Percentiles rank a stretch among this genome's conserved stretches.
phyloP scores from a whole-genome alignment of 92 coral and sea anemone species.

The Epizoanthus illoricatus region DNA sequence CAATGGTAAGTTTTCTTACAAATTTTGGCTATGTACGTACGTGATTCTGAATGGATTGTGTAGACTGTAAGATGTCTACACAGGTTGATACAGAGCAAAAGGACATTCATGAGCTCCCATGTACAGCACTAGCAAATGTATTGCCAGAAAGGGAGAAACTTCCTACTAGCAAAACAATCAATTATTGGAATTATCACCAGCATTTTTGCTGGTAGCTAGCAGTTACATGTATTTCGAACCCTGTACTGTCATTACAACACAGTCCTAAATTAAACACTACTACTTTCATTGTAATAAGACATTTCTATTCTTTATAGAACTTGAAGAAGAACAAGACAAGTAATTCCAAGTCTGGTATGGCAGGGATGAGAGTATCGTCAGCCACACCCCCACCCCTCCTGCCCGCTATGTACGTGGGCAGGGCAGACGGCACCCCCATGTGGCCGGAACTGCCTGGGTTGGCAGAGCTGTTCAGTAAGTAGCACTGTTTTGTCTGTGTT shows the following conservation, averaged over 20 bases:
- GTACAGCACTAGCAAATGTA: too few relatives aligned
- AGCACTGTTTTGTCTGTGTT: neutral
- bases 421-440: constrained; percentile 8
- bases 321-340: constrained; percentile 47
- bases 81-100: too few relatives aligned
- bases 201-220: too few relatives aligned
- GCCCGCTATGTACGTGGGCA: constrained; percentile 6
- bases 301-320: constrained; percentile 37
- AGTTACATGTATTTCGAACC: too few relatives aligned
- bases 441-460: constrained; percentile 67
- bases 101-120: too few relatives aligned
- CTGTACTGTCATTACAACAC: neutral
- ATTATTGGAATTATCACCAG: too few relatives aligned
- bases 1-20: too few relatives aligned
- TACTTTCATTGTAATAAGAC: constrained; percentile 22
- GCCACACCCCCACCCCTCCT: constrained; percentile 79
- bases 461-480: constrained; percentile 69
- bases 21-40: too few relatives aligned
- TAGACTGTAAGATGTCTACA: too few relatives aligned
- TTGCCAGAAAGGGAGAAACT: too few relatives aligned
- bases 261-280: neutral
- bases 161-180: too few relatives aligned
- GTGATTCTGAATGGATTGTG: too few relatives aligned
- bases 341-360: neutral
- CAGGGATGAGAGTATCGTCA: constrained; percentile 81